Percentiles rank a stretch among this genome's conserved stretches.
Conservation (phyloP, 2,888 invertebrate species). For the Miltochrista miniata region DNA sequence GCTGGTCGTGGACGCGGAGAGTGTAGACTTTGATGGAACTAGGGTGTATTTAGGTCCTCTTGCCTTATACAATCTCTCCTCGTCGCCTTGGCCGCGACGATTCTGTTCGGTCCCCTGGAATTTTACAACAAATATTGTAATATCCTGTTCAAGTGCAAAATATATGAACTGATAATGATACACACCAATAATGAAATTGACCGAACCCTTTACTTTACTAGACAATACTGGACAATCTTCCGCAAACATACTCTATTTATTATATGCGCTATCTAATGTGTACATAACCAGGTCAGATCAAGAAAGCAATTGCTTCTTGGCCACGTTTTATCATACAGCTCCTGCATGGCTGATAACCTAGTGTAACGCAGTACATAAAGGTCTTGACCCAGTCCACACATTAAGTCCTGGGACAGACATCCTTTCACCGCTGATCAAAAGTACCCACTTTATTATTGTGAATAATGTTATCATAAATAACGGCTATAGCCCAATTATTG, state of each 20-base stretch:
- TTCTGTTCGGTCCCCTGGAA: slow-evolving; percentile 74
- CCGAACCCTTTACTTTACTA: slow-evolving; percentile 53
- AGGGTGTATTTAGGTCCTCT: slow-evolving; percentile 77
- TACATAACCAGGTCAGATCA: slow-evolving; percentile 75
- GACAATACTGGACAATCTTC: slow-evolving; percentile 66
- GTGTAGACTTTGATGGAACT: slow-evolving; percentile 76
- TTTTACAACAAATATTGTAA: slow-evolving; percentile 25
- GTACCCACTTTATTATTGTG: too few relatives aligned
- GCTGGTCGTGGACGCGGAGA: slow-evolving; percentile 85
- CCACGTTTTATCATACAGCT: slow-evolving; percentile 61
- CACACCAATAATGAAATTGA: slow-evolving; percentile 45
- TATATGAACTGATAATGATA: slow-evolving; percentile 1
- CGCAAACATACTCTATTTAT: slow-evolving; percentile 77
- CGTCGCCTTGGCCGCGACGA: slow-evolving; percentile 73
- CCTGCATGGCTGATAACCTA: slow-evolving; percentile 75
- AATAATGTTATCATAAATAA: too few relatives aligned
- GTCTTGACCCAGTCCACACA: slow-evolving; percentile 59
- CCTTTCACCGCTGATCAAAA: slow-evolving; percentile 35
- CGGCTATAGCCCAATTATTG: too few relatives aligned
- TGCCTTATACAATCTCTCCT: slow-evolving; percentile 69
- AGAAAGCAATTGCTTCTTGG: slow-evolving; percentile 70
- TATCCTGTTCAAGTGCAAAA: slow-evolving; percentile 8
- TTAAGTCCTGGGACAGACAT: slow-evolving; percentile 44
- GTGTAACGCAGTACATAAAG: slow-evolving; percentile 42
- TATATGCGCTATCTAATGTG: slow-evolving; percentile 76